phyloP scores from a whole-genome alignment of 2,113 vertebrate genomes.

The Apodemus sylvaticus region DNA sequence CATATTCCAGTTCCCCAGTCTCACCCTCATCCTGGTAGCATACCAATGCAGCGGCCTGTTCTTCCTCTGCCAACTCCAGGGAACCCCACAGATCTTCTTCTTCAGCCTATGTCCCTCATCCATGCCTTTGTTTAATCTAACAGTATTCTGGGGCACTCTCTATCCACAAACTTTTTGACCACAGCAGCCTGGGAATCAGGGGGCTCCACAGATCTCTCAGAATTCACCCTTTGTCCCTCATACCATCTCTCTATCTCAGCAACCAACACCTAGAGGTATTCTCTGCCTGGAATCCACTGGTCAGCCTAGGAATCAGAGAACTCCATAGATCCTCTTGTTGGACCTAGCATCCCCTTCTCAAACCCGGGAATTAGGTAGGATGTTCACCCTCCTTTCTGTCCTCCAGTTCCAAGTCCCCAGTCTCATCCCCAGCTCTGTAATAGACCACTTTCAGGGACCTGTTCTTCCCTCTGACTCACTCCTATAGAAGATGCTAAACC shows the following conservation, averaged over 20 bases:
- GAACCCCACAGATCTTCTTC: not conserved
- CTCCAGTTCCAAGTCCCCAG: not conserved
- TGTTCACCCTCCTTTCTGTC: not conserved
- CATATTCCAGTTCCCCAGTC: not conserved
- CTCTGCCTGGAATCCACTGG: no score
- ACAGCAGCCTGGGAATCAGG: not conserved
- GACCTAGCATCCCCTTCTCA: not conserved
- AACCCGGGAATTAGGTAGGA: not conserved
- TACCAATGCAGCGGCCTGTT: not conserved
- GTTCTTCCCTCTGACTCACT: not conserved
- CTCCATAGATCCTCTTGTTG: not conserved
- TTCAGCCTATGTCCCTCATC: not conserved
- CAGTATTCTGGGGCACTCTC: not conserved
- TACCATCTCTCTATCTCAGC: no score
- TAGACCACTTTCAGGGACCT: not conserved
- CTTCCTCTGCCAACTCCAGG: not conserved
- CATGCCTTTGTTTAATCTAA: not conserved
- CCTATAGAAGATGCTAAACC: not conserved
- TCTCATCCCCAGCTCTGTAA: no score
- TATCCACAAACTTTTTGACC: not conserved
- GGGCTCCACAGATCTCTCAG: no score
- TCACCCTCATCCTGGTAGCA: no score
- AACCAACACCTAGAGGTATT: no score
- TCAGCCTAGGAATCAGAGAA: no score
- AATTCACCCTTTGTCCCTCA: no score